Evolutionary conservation across 2,113 vertebrate genomes (phyloP).

Genomic region (Lamprologus speciosus): DNA sequence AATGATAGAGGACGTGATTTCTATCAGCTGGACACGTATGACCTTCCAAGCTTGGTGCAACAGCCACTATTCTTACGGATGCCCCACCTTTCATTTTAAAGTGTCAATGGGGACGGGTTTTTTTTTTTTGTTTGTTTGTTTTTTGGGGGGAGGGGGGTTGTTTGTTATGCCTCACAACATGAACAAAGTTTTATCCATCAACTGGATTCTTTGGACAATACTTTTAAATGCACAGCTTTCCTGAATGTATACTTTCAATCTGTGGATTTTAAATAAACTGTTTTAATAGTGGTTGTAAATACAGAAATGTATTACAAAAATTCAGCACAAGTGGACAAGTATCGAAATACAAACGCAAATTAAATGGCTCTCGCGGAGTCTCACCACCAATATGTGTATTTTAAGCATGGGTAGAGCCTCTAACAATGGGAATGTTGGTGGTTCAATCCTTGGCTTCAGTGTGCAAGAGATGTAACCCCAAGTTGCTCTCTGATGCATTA

Average conservation of each 20-base stretch:
- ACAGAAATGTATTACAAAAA: neutral
- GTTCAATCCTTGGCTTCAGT: neutral
- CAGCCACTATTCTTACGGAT: too few relatives aligned
- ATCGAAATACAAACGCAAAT: neutral
- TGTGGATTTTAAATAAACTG: neutral
- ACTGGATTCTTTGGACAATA: neutral
- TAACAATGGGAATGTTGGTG: neutral
- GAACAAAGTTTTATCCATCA: neutral
- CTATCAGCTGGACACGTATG: neutral
- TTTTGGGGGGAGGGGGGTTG: neutral
- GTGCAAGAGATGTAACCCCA: neutral
- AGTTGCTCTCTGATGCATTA: neutral
- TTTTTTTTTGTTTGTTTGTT: accelerated
- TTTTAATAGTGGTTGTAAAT: neutral
- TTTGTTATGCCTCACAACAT: neutral
- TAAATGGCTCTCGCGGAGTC: neutral
- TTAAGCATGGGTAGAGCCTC: neutral
- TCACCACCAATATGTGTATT: neutral
- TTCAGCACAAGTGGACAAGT: neutral
- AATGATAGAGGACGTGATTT: neutral
- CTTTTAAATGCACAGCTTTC: neutral
- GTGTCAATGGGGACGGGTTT: neutral
- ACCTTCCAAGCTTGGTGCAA: neutral
- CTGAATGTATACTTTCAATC: neutral
- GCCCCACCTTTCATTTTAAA: neutral